Evolutionary conservation across 2,888 invertebrate species (phyloP), one percentile per base, ranked within the genome.

Genomic region (Chirona hameri): DNA sequence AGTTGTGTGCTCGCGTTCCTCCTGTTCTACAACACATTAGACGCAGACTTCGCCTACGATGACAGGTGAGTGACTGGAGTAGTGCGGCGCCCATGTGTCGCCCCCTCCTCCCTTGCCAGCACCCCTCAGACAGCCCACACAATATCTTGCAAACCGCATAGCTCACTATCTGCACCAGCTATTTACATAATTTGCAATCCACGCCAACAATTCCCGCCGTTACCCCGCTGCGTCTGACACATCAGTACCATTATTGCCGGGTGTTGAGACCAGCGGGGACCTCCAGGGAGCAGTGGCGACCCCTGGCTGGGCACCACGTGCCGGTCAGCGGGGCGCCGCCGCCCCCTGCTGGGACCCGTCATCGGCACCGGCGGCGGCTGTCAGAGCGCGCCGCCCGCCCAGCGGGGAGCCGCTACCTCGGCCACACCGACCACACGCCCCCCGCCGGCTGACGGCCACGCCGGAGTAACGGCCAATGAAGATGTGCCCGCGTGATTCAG

Each of bases 41-140:
- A 87, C 82, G 89, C 89, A 24, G 88, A 89, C 84, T 89, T 89
- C 86, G 89, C 89, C 83, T 89, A 89, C 86, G 89, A 89, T 86
- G 89, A 89, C 87, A 89, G 89, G 89, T 89, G 87, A 87, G 87
- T 72, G 18, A 12, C 3, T 5, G 7, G 60, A 24, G 21, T 24
- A 7, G 60, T 60, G 60, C 24, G 24, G 24, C 60, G 24, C 1
- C 21, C 24, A 18, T 24, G 60, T 21, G 60, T 18, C 24, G 24
- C 60, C 24, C 24, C 24, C 60, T 24, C 60, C 24, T 18, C 2
- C 60, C 9, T 2, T 24, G 2, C 18, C 7, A 60, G 24, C 60
- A 18, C 60, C 24, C 18, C 60, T 18, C 24, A 55, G 14, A 12
- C 55, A 12, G 15, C 3, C 21, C 24, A 60, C 24, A 4, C 52